A percentile compares a stretch with the other conserved stretches of the same genome.
Conservation (phyloP, 1,140 invertebrate genomes). For the Conus ventricosus region DNA sequence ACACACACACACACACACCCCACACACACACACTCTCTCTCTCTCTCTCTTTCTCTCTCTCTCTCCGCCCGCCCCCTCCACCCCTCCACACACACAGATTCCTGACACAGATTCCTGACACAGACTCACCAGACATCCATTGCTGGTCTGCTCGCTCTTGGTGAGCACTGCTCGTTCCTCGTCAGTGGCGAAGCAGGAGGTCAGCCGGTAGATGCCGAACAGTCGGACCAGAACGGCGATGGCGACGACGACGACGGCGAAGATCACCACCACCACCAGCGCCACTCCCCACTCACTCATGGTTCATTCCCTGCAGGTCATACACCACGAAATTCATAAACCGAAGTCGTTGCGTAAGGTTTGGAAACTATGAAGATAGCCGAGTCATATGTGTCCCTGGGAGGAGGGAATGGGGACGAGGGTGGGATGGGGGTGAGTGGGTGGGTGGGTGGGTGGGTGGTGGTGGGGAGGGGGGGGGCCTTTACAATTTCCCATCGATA, state of each 20-base stretch:
- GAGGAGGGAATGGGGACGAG: too few species aligned
- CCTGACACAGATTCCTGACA: not conserved
- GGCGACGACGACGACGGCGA: conserved; percentile 56
- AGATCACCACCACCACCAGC: conserved; percentile 61
- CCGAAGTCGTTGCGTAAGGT: too few species aligned
- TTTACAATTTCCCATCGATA: too few species aligned
- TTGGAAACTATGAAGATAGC: too few species aligned
- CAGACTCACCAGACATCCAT: conserved; percentile 63
- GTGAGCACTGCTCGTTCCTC: conserved; percentile 67
- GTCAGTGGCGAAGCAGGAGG: conserved; percentile 63
- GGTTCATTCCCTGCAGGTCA: conserved; percentile 10
- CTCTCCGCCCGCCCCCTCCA: not conserved
- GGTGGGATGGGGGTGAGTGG: too few species aligned
- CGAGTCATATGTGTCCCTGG: too few species aligned
- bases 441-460: too few species aligned
- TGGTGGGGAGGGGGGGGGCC: too few species aligned
- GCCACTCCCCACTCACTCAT: conserved; percentile 69
- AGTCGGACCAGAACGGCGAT: conserved; percentile 60
- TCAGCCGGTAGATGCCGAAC: conserved; percentile 65
- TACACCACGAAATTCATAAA: not conserved
- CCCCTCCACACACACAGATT: not conserved
- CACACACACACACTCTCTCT: conserved; percentile 1
- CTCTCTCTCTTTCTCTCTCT: not conserved
- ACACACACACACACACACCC: conserved; percentile 16
- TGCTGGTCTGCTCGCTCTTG: conserved; percentile 62